Percentiles rank a stretch among this genome's conserved stretches.
Conservation (phyloP, 1,140 invertebrate genomes). For the Zophobas morio region DNA sequence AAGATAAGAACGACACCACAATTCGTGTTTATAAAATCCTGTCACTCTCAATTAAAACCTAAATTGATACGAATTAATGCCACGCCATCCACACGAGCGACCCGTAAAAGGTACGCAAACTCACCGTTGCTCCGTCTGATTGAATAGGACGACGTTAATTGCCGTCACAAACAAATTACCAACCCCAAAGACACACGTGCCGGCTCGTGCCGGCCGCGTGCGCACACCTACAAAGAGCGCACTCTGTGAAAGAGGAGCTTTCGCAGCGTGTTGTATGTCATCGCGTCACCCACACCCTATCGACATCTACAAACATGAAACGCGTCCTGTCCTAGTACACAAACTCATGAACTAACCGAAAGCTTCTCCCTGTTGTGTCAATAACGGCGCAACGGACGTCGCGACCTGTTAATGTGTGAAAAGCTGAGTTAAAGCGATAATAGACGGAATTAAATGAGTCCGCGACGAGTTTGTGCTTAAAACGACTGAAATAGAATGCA, state of each 20-base stretch:
- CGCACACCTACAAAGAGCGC: slow-evolving; percentile 31
- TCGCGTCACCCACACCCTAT: slow-evolving; percentile 17
- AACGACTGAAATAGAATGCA: too few relatives aligned
- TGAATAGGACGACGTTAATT: slow-evolving; percentile 31
- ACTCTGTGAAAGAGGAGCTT: slow-evolving; percentile 37
- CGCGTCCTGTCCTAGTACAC: not conserved
- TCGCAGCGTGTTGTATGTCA: not conserved
- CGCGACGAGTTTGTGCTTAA: too few relatives aligned
- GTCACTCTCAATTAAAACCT: not conserved
- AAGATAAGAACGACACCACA: too few relatives aligned
- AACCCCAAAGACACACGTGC: slow-evolving; percentile 29
- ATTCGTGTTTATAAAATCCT: too few relatives aligned
- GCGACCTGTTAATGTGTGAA: slow-evolving; percentile 32
- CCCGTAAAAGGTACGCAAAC: not conserved
- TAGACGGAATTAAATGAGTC: not conserved
- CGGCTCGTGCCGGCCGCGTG: slow-evolving; percentile 10
- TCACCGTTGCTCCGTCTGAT: slow-evolving; percentile 12
- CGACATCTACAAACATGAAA: slow-evolving; percentile 28
- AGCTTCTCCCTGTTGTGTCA: not conserved
- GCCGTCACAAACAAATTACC: slow-evolving; percentile 24
- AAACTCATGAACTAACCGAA: not conserved
- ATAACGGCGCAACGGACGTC: slow-evolving; percentile 13
- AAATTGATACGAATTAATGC: not conserved
- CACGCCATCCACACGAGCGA: not conserved
- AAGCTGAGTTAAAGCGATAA: not conserved